Evolutionary conservation across 1,140 invertebrate genomes (phyloP).

Genomic region (Dryas iulia): DNA sequence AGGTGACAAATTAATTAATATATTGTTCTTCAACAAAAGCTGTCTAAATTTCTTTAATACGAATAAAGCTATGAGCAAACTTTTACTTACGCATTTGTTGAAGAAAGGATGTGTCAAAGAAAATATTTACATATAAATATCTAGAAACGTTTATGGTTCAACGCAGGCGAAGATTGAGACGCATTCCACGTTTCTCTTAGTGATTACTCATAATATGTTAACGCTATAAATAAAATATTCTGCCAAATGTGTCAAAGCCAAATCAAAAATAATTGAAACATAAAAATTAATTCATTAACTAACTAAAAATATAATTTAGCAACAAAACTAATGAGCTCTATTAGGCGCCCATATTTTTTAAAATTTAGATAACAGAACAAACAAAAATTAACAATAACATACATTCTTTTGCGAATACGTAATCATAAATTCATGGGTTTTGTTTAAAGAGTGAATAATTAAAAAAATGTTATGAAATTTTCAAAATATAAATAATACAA

Average conservation of each 20-base stretch:
- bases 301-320: no score
- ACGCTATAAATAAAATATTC: no score
- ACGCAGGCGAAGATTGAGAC: neutral
- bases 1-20: constrained; percentile 56
- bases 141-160: neutral
- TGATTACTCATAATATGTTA: no score
- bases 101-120: neutral
- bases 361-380: no score
- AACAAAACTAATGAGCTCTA: neutral
- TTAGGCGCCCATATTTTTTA: neutral
- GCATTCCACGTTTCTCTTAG: neutral
- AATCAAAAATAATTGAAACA: no score
- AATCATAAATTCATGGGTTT: no score
- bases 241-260: no score
- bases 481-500: no score
- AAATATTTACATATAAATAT: neutral
- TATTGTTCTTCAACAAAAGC: constrained; percentile 50
- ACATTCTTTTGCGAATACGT: no score
- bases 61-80: constrained; percentile 20
- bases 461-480: no score
- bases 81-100: neutral
- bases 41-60: constrained; percentile 25
- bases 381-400: neutral
- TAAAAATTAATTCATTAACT: no score
- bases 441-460: no score